Evolutionary conservation across 2,888 invertebrate genomes (phyloP).

Genomic region (Eumerus sabulonum): DNA sequence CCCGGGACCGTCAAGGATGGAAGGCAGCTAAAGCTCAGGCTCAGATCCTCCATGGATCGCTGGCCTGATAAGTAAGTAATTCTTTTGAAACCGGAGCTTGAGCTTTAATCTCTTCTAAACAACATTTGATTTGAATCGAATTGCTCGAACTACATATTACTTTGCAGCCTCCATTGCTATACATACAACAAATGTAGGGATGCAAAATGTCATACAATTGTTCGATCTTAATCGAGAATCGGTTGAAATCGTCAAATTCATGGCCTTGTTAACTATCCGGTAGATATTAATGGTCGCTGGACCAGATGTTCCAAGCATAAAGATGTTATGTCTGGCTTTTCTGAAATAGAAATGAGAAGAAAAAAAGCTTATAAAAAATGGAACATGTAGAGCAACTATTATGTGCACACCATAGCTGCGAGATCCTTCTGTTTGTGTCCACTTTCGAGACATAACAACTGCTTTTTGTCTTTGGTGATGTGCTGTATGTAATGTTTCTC

Average conservation of each 20-base stretch:
- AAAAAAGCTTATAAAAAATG: slow-evolving; percentile 27
- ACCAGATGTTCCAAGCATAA: slow-evolving; percentile 37
- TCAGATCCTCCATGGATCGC: too few relatives aligned
- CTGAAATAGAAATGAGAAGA: slow-evolving; percentile 5
- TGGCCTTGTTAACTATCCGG: slow-evolving; percentile 13
- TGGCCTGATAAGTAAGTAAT: too few relatives aligned
- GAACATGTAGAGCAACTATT: slow-evolving; percentile 60
- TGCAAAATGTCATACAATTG: too few relatives aligned
- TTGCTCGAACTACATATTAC: too few relatives aligned
- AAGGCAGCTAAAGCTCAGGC: too few relatives aligned
- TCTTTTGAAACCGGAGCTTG: too few relatives aligned
- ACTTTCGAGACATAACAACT: slow-evolving; percentile 48
- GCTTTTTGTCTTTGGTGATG: slow-evolving; percentile 12
- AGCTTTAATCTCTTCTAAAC: too few relatives aligned
- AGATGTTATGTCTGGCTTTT: slow-evolving; percentile 12
- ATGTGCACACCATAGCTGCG: slow-evolving; percentile 27
- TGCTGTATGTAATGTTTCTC: background rate
- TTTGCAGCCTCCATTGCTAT: too few relatives aligned
- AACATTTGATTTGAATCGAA: too few relatives aligned
- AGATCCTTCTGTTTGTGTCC: slow-evolving; percentile 50
- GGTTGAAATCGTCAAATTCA: slow-evolving; percentile 39
- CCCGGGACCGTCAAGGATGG: too few relatives aligned
- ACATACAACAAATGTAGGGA: too few relatives aligned
- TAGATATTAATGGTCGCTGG: slow-evolving; percentile 7
- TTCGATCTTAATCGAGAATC: slow-evolving; percentile 16